A percentile compares a stretch with the other conserved stretches of the same genome.
Conservation (phyloP, 2,888 invertebrate genomes). For the Lapara coniferarum region DNA sequence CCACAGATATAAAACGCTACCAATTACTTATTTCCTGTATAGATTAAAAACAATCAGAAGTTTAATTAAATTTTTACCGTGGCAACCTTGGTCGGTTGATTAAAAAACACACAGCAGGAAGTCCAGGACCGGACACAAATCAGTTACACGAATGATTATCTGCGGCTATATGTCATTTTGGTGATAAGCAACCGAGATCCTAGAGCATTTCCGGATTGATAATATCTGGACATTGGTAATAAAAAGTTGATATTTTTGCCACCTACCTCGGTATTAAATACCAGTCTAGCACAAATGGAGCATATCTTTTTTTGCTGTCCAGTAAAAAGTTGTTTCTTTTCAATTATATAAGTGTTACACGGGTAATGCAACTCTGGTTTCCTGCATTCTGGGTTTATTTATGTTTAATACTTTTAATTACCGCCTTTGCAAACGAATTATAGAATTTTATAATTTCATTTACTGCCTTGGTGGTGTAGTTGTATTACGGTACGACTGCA, state of each 20-base stretch:
- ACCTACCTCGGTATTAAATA: constrained; percentile 4
- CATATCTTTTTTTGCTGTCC: constrained; percentile 3
- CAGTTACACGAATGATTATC: constrained; percentile 30
- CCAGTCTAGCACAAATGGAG: not conserved
- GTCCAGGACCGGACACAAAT: constrained; percentile 33
- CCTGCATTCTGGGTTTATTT: no score
- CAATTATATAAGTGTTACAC: not conserved
- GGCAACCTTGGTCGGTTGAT: constrained; percentile 42
- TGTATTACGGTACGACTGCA: no score
- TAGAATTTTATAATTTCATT: no score
- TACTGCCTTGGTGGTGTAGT: no score
- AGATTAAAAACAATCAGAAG: constrained; percentile 26
- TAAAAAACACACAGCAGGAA: constrained; percentile 49
- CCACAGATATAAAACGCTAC: not conserved
- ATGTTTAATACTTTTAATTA: no score
- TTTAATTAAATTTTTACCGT: constrained; percentile 28
- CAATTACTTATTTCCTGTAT: constrained; percentile 25
- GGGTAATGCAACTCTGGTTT: no score
- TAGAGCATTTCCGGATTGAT: constrained; percentile 26
- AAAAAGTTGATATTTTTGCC: constrained; percentile 15
- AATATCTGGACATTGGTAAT: constrained; percentile 20
- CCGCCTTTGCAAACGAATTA: no score
- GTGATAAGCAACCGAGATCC: constrained; percentile 41
- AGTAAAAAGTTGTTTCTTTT: not conserved
- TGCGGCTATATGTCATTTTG: constrained; percentile 39